phyloP scores from a whole-genome alignment of 2,888 invertebrate genomes.

The Coenonympha arcania region DNA sequence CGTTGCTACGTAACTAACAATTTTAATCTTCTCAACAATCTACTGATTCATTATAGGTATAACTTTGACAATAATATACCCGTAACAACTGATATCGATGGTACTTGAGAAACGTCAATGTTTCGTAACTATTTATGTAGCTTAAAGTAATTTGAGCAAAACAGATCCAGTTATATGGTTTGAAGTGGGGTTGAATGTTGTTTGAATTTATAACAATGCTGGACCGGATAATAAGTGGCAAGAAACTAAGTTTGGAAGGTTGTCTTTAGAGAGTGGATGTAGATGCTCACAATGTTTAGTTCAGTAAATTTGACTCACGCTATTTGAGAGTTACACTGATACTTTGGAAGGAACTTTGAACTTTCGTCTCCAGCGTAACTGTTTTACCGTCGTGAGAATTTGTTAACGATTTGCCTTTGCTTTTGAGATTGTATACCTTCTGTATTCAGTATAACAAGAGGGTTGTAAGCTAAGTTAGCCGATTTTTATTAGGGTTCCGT shows the following conservation, averaged over 20 bases:
- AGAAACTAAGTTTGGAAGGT: slow-evolving; percentile 13
- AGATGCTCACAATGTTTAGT: slow-evolving; percentile 11
- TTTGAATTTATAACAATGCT: slow-evolving; percentile 11
- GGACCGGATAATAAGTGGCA: not conserved
- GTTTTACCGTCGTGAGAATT: not conserved
- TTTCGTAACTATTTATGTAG: not conserved
- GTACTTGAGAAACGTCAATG: too few relatives aligned
- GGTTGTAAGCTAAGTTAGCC: too few relatives aligned
- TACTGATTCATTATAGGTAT: too few relatives aligned
- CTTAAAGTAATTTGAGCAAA: not conserved
- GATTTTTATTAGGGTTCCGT: too few relatives aligned
- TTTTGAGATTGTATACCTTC: too few relatives aligned
- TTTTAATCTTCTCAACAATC: too few relatives aligned
- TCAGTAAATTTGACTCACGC: slow-evolving; percentile 15
- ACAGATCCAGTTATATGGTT: too few relatives aligned
- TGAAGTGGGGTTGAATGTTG: slow-evolving; percentile 6
- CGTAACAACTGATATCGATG: too few relatives aligned
- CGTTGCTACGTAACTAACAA: too few relatives aligned
- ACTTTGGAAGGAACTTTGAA: slow-evolving; percentile 4
- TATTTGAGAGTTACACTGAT: slow-evolving; percentile 9
- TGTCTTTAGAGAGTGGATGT: slow-evolving; percentile 17
- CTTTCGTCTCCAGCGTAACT: not conserved
- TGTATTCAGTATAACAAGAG: too few relatives aligned
- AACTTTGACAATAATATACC: too few relatives aligned
- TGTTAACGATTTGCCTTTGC: not conserved